Conservation (phyloP, 2,888 invertebrate genomes). For the Nezara viridula region DNA sequence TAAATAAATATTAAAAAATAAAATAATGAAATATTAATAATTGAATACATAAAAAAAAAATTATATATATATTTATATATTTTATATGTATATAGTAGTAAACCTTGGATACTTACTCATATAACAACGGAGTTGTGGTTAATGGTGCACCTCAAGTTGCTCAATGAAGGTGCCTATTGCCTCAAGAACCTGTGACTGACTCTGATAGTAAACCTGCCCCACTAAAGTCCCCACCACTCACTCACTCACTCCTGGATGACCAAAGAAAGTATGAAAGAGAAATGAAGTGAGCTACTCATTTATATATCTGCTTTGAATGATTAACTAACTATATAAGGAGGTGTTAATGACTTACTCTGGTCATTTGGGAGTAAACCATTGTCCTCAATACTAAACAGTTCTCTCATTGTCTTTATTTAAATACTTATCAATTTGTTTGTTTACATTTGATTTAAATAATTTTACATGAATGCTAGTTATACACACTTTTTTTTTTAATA, state of each 20-base stretch:
- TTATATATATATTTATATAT: no score
- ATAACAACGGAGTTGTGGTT: not conserved
- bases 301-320: constrained; percentile 25
- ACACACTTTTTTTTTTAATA: not conserved
- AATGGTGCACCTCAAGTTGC: not conserved
- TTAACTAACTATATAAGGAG: constrained; percentile 13
- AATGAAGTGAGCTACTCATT: constrained; percentile 39
- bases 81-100: no score
- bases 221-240: constrained; percentile 47
- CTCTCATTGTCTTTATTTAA: not conserved
- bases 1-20: not conserved
- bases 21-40: not conserved
- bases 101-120: not conserved
- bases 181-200: constrained; percentile 34
- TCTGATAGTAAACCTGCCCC: constrained; percentile 54
- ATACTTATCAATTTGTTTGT: not conserved
- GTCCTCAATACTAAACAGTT: not conserved
- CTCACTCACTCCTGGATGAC: constrained; percentile 5
- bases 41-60: not conserved
- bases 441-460: not conserved
- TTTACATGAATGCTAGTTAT: not conserved
- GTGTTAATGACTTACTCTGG: not conserved
- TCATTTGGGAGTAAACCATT: not conserved
- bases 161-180: constrained; percentile 24
- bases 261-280: constrained; percentile 52